Evolutionary conservation across 2,888 invertebrate species (phyloP), one percentile per base, ranked within the genome.

Genomic region (Dexiosoma caninum): DNA sequence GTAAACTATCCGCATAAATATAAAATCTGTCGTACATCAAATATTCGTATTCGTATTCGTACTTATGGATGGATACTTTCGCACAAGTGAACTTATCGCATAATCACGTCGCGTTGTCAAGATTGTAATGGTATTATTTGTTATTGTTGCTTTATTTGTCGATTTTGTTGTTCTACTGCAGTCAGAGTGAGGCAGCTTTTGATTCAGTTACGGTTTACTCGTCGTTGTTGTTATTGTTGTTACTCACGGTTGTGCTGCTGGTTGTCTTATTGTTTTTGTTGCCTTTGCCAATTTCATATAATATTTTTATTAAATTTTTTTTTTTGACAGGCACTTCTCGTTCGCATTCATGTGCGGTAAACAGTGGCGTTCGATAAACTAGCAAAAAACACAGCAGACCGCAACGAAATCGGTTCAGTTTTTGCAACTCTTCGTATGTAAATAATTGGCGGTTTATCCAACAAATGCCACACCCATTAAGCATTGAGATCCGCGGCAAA

Each of bases 31-130:
- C 27, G 60, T 60, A 21, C 10, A 35, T 60, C 10, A 66, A 59
- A 69, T 51, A 76, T 60, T 60, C 59, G 46, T 79, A 64, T 16
- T 27, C 69, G 60, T 57, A 6, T 70, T 57, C 51, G n/a, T n/a
- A n/a, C n/a, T n/a, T n/a, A n/a, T n/a, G n/a, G n/a, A 60, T 35
- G 66, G 66, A 67, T 71, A 57, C 57, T 78, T 79, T 64, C 60
- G 78, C 83, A 84, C 83, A 75, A 83, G 81, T 84, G 82, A 85
- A 85, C 84, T 86, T 84, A 86, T 85, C 86, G 83, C 84, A 84
- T 86, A 86, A 87, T 87, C 87, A 85, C 85, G 79, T 83, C 84
- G 86, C 82, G 85, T 85, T 86, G 86, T 84, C 84, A 83, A 85
- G 86, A 84, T 83, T 82, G 79, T 70, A 78, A 69, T 59, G 66